Evolutionary conservation across 2,113 vertebrate species (phyloP), one percentile per base, ranked within the genome.

Genomic region (Psittacara wagleri): DNA sequence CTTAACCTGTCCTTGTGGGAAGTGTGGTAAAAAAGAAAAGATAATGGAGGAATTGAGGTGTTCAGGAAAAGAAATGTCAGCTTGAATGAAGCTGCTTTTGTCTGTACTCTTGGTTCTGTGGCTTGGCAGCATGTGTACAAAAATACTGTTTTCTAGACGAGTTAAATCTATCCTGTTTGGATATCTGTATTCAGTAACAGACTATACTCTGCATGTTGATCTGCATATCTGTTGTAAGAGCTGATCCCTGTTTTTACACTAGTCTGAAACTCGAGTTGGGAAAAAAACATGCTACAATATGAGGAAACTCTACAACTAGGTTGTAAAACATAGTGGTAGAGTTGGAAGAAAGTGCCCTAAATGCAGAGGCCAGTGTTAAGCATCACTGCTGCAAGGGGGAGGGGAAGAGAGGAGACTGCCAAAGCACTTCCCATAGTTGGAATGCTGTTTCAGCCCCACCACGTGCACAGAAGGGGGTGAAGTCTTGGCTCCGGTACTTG

Each of bases 391-490:
- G 66, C 48, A 57, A 87, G 83, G 80, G 79, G 86, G 83, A 86
- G 57, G 94, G 86, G 69, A 84, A 37, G 62, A 73, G 37, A 76
- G 57, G 69, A 95, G 88, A 35, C 74, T 95, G 83, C 95, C 86
- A 92, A 68, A 92, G 93, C 67, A 27, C 93, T 95, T 89, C 87
- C 91, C 76, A 35, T 48, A 4, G 74, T 85, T 17, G 43, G 94
- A 96, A 94, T 96, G 93, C 93, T 92, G 78, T n/a, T 92, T 52
- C 77, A 91, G 89, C 81, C 93, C 81, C 89, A 94, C 95, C 94
- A 91, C 31, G n/a, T 89, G 91, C 8, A 0, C 88, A 83, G 66
- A 78, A 95, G 77, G 73, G 92, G 88, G 44, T 82, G 88, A 96
- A 91, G 41, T 57, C 94, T 93, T 95, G 95, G 94, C 96, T 94